Percentiles rank a stretch among this genome's conserved stretches.
phyloP scores from a whole-genome alignment of 2,797 vertebrate species.

The Gouania willdenowi region DNA sequence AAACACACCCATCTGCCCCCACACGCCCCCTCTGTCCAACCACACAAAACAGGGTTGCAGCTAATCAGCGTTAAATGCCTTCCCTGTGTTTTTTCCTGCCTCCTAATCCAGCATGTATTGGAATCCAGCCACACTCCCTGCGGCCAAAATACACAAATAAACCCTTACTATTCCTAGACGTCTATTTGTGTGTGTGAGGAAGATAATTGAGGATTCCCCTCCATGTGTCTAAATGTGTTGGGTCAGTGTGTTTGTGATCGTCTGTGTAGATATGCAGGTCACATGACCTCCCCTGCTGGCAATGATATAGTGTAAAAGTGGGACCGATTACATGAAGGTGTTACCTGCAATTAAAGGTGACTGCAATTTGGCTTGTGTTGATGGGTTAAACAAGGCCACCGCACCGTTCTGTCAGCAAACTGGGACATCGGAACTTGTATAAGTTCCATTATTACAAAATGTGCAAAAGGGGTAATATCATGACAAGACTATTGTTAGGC shows the following conservation, averaged over 20 bases:
- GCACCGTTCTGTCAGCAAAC: too few species aligned
- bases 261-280: conserved; percentile 23
- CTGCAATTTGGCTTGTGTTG: conserved; percentile 14
- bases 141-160: conserved; percentile 65
- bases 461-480: too few species aligned
- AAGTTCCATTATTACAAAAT: too few species aligned
- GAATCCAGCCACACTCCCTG: conserved; percentile 62
- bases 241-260: conserved; percentile 18
- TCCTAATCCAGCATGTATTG: conserved; percentile 73
- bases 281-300: conserved; percentile 25
- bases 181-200: conserved; percentile 53
- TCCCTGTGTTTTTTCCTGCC: conserved; percentile 63
- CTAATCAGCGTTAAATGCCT: conserved; percentile 65
- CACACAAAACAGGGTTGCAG: conserved; percentile 24
- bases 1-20: conserved; percentile 10
- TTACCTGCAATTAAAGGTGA: conserved; percentile 29
- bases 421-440: too few species aligned
- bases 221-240: conserved; percentile 20
- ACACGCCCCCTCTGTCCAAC: conserved; percentile 2
- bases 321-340: conserved; percentile 45
- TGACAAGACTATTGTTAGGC: too few species aligned
- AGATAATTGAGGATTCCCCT: conserved; percentile 43
- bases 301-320: conserved; percentile 20
- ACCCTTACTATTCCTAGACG: conserved; percentile 62
- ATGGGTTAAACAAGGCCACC: conserved; percentile 31